These are phyloP conservation scores for Chondrosia reniformis DNA, from an alignment of 37 sponge, comb jelly and placozoan genomes.

Conservation along the genomic window DNA sequence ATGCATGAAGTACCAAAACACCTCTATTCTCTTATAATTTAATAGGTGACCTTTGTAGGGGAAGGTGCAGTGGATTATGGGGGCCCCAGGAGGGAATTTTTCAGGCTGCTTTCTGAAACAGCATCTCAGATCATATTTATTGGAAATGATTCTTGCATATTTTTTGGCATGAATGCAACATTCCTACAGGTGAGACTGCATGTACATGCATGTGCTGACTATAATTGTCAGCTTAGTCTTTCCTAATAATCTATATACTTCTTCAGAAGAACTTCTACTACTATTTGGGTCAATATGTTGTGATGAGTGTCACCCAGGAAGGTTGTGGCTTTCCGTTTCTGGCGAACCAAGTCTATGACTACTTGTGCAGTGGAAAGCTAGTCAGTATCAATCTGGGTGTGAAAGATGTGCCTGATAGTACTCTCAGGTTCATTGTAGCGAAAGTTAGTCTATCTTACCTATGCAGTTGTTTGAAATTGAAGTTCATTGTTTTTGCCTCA, in stretches of 20 bases:
- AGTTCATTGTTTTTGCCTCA: too few species aligned
- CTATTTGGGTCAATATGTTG: background rate
- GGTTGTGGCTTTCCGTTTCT: constrained; percentile 14
- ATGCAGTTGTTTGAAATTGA: too few species aligned
- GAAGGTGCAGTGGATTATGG: constrained; percentile 10
- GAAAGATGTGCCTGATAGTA: constrained; percentile 8
- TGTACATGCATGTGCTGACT: background rate
- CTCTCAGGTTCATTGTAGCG: too few species aligned
- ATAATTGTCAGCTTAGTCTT: background rate
- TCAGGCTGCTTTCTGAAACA: background rate
- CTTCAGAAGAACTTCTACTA: background rate
- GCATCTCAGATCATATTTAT: background rate
- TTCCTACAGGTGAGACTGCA: background rate
- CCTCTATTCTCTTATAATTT: too few species aligned
- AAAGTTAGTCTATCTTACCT: too few species aligned
- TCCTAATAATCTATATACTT: background rate
- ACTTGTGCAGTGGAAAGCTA: background rate
- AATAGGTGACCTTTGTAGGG: constrained; percentile 8
- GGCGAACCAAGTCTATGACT: background rate
- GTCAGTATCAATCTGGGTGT: background rate
- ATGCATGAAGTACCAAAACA: too few species aligned
- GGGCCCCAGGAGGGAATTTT: constrained; percentile 23
- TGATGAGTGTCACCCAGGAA: background rate
- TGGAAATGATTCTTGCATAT: background rate
- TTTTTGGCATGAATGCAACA: background rate